Evolutionary conservation across 2,888 invertebrate species (phyloP).

Genomic region (Eugnorisma glareosa): DNA sequence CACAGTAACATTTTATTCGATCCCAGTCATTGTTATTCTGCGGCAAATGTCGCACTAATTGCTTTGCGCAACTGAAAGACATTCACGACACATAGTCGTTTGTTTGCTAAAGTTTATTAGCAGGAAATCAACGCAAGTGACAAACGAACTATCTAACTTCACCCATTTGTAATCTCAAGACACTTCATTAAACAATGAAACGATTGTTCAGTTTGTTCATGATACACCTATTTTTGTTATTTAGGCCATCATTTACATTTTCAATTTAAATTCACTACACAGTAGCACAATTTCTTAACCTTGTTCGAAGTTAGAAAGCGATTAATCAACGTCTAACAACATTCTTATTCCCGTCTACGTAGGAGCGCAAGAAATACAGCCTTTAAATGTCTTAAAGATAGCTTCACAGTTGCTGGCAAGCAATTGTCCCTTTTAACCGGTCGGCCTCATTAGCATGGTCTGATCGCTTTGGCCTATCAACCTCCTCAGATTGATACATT

Average conservation of each 20-base stretch:
- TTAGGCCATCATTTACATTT: conserved; percentile 74
- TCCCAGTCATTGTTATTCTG: conserved; percentile 62
- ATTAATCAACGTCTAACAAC: conserved; percentile 82
- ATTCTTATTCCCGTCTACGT: conserved; percentile 75
- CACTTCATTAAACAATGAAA: conserved; percentile 77
- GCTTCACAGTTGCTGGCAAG: conserved; percentile 79
- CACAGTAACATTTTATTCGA: conserved; percentile 61
- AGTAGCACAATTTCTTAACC: conserved; percentile 73
- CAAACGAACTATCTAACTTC: conserved; percentile 74
- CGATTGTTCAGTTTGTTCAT: conserved; percentile 64
- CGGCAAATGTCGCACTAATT: conserved; percentile 81
- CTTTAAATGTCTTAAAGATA: conserved; percentile 84
- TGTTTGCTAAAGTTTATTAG: conserved; percentile 80
- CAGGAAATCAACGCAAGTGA: conserved; percentile 76
- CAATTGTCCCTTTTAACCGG: conserved; percentile 86
- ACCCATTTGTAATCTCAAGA: conserved; percentile 74
- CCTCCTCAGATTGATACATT: conserved; percentile 85
- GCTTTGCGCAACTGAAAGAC: conserved; percentile 75
- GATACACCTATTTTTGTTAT: conserved; percentile 64
- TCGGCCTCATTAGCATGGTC: conserved; percentile 85
- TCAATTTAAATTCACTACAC: conserved; percentile 75
- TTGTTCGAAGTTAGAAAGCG: conserved; percentile 72
- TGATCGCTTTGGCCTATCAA: conserved; percentile 82
- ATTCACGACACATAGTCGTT: conserved; percentile 74
- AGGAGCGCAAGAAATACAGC: conserved; percentile 80